Evolutionary conservation across 2,113 vertebrate species (phyloP), one percentile per base, ranked within the genome.

Genomic region (Ginglymostoma cirratum): DNA sequence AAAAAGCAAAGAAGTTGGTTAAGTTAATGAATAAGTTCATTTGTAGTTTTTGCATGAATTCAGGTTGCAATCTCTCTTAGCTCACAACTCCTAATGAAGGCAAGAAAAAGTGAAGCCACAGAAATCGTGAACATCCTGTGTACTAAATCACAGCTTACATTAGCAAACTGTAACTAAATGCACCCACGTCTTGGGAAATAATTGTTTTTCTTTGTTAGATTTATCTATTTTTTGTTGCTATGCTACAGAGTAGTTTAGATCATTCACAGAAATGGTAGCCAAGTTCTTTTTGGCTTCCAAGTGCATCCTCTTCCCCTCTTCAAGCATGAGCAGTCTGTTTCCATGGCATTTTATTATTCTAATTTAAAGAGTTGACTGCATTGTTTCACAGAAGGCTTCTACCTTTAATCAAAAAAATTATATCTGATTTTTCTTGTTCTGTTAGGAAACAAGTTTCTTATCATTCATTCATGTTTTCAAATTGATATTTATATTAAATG

Each of bases 171-270:
- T 30, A 67, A 67, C 89, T 65, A 65, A 93, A 93, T 93, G 89
- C 66, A 61, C 89, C 55, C 61, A 21, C 34, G n/a, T 38, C 65
- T 93, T 34, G 45, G 69, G 67, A 61, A 95, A 72, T 70, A 72
- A 95, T 95, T 95, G 69, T 52, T 95, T 65, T 95, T 72, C 67
- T 72, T 72, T 95, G 66, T 72, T 95, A 95, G 45, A 95, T 95
- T 70, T 95, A 95, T 95, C 94, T 72, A 95, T 70, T 70, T 95
- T 95, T 95, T 72, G 94, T 95, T 95, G 94, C 94, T 95, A 72
- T 95, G 94, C 5, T 95, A 95, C 94, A 45, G 94, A 94, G 67
- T 23, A 61, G 66, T 95, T 95, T 76, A 95, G 69, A 76, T 95
- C 67, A 95, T 95, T 72, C 52, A 95, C 69, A 95, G 94, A 72